Evolutionary conservation across 2,113 vertebrate genomes (phyloP).

Genomic region (Psittacus erithacus): DNA sequence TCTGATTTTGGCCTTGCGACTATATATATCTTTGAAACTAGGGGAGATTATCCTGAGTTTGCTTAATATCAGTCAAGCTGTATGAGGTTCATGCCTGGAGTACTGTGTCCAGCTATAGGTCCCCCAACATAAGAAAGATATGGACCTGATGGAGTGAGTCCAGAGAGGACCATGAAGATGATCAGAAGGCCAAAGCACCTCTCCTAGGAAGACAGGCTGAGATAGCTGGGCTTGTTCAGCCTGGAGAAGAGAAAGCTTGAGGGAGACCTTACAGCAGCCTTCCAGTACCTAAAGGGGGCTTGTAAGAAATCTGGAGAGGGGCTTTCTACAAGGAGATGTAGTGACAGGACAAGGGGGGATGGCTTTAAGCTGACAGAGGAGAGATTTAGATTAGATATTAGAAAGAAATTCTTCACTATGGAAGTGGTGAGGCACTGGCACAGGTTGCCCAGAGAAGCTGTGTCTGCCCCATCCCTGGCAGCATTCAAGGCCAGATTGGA

Average conservation of each 20-base stretch:
- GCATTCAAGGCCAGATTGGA: not conserved
- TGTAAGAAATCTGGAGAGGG: not conserved
- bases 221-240: not conserved
- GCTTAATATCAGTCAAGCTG: not conserved
- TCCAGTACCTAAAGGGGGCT: not conserved
- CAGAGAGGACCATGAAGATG: not conserved
- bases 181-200: not conserved
- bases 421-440: not conserved
- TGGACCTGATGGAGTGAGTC: not conserved
- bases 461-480: not conserved
- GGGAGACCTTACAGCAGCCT: not conserved
- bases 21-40: not conserved
- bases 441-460: not conserved
- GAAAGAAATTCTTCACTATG: not conserved
- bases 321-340: not conserved
- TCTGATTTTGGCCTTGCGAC: not conserved
- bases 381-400: not conserved
- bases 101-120: not conserved
- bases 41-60: not conserved
- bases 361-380: not conserved
- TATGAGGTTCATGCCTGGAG: not conserved
- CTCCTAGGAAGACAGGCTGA: not conserved
- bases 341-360: not conserved
- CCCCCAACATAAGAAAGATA: not conserved
- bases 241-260: not conserved